Percentiles rank a stretch among this genome's conserved stretches.
phyloP scores from a whole-genome alignment of 2,888 invertebrate species.

The Hirtodrosophila confusa region DNA sequence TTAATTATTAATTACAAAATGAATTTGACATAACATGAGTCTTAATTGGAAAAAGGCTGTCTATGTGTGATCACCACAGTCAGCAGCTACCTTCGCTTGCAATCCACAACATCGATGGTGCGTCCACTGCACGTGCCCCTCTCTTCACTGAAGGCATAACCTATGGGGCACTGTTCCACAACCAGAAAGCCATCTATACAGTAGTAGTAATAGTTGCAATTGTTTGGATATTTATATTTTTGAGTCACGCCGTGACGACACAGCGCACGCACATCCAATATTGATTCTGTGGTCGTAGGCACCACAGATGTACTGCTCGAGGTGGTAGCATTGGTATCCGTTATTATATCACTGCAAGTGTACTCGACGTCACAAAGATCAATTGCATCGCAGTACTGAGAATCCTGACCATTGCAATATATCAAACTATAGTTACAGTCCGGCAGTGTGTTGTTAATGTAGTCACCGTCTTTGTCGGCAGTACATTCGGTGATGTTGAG shows the following conservation, averaged over 20 bases:
- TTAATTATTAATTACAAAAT: conserved; percentile 24
- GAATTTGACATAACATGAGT: conserved; percentile 38
- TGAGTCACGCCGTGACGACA: conserved; percentile 56
- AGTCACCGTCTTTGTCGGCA: neutral
- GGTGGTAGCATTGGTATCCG: neutral
- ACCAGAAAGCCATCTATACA: conserved; percentile 66
- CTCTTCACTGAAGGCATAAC: conserved; percentile 57
- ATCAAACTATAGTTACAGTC: conserved; percentile 49
- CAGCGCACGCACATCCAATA: conserved; percentile 33
- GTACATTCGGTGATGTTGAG: conserved; percentile 47
- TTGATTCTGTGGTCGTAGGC: conserved; percentile 3
- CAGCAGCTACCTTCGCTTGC: conserved; percentile 3
- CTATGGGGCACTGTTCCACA: conserved; percentile 77
- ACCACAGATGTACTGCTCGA: conserved; percentile 1
- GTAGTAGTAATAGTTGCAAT: conserved; percentile 66
- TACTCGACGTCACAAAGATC: conserved; percentile 17
- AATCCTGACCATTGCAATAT: conserved; percentile 46
- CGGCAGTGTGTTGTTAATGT: conserved; percentile 34
- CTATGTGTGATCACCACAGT: neutral
- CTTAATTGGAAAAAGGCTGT: conserved; percentile 53
- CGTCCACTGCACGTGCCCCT: conserved; percentile 43
- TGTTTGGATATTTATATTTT: conserved; percentile 59
- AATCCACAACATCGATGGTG: conserved; percentile 20
- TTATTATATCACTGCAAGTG: conserved; percentile 13
- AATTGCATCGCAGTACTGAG: conserved; percentile 39